Evolutionary conservation across 2,113 vertebrate species (phyloP).

Genomic region (Capra hircus): DNA sequence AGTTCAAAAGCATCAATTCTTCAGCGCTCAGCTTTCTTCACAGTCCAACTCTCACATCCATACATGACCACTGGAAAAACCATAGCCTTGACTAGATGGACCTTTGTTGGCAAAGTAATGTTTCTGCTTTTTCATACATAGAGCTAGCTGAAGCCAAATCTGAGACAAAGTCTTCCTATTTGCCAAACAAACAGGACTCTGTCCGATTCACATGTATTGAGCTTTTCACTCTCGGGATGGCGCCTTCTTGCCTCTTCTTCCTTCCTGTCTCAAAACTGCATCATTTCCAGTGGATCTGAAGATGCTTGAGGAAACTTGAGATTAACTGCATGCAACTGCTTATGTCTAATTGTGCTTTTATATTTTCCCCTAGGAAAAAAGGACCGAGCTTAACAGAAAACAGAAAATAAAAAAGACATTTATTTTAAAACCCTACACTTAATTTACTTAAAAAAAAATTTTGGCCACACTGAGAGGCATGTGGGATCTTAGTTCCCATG

Average conservation of each 20-base stretch:
- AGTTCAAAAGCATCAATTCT: too few species aligned
- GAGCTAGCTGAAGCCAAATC: background rate
- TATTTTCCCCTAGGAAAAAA: background rate
- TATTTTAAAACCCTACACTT: background rate
- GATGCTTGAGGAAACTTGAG: background rate
- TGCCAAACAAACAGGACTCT: background rate
- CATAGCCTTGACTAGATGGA: too few species aligned
- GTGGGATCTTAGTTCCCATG: background rate
- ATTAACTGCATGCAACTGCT: background rate
- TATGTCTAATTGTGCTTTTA: background rate
- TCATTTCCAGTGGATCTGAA: background rate
- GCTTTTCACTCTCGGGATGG: background rate
- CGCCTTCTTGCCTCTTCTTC: background rate
- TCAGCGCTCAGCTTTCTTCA: too few species aligned
- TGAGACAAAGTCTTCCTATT: too few species aligned
- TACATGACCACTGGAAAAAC: too few species aligned
- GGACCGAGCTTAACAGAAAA: background rate
- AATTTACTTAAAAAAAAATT: background rate
- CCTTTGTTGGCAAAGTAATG: too few species aligned
- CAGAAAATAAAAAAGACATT: background rate
- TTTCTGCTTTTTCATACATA: too few species aligned
- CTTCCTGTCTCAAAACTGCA: background rate
- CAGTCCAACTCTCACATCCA: too few species aligned
- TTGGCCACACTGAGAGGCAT: background rate
- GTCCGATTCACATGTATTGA: rapidly evolving